Conservation (phyloP, 2,113 vertebrate species). For the Myiagra hebetior region DNA sequence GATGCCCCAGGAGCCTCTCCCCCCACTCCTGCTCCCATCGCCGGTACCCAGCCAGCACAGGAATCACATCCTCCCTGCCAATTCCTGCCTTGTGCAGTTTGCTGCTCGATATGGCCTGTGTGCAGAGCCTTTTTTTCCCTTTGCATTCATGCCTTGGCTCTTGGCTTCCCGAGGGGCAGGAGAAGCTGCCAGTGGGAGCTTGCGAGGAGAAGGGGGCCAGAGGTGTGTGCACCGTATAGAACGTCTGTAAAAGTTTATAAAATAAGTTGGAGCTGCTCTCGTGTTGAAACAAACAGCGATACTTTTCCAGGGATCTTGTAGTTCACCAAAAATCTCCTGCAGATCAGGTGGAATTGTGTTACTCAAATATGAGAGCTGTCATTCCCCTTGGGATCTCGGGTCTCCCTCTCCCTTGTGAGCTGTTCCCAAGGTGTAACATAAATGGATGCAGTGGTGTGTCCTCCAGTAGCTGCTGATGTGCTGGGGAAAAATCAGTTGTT, state of each 20-base stretch:
- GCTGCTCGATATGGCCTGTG: neutral
- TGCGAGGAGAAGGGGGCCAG: neutral
- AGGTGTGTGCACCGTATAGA: rapidly evolving
- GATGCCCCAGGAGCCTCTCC: neutral
- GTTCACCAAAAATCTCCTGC: neutral
- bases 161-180: neutral
- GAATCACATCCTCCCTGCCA: neutral
- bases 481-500: neutral
- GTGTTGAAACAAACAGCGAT: neutral
- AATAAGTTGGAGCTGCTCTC: neutral
- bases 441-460: neutral
- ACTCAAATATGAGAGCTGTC: neutral
- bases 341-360: neutral
- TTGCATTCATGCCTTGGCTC: neutral
- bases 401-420: neutral
- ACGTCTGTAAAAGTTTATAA: neutral
- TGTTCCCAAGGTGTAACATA: too few relatives aligned
- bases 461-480: neutral
- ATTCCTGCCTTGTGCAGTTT: neutral
- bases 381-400: neutral
- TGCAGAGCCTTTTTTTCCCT: neutral
- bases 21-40: rapidly evolving
- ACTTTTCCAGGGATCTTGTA: neutral
- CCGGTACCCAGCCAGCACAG: rapidly evolving
- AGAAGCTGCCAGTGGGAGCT: neutral